Evolutionary conservation across 2,888 invertebrate species (phyloP).

Genomic region (Nesidiocoris tenuis): DNA sequence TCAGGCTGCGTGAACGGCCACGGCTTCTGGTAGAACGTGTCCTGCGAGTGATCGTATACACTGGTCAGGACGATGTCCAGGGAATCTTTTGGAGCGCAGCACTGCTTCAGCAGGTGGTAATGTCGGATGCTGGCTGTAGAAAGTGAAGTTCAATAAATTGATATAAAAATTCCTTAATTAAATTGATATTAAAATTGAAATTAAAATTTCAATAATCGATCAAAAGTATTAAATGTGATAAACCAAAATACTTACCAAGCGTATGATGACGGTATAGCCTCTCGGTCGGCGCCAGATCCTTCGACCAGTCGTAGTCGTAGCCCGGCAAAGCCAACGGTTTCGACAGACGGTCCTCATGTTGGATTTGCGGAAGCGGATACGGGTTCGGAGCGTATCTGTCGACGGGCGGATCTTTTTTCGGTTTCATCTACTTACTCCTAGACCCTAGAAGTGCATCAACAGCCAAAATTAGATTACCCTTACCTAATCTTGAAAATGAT

Average conservation of each 20-base stretch:
- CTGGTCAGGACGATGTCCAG: constrained; percentile 68
- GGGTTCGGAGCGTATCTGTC: constrained; percentile 45
- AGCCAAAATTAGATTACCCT: too few species aligned
- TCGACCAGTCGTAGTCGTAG: constrained; percentile 48
- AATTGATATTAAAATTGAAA: too few species aligned
- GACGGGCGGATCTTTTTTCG: constrained; percentile 14
- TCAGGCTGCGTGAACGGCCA: constrained; percentile 69
- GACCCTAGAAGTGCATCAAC: neutral
- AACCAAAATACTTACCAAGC: constrained; percentile 57
- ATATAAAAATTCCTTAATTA: too few species aligned
- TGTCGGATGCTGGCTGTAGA: constrained; percentile 49
- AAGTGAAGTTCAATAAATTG: too few species aligned
- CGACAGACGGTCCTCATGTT: constrained; percentile 45
- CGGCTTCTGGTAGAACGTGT: constrained; percentile 62
- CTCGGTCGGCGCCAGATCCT: constrained; percentile 54
- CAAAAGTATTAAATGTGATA: too few species aligned
- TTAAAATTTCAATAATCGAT: too few species aligned
- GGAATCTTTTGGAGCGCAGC: constrained; percentile 63
- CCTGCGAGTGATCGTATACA: constrained; percentile 59
- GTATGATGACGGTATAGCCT: constrained; percentile 65
- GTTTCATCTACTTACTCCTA: constrained; percentile 13
- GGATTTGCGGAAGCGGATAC: constrained; percentile 48
- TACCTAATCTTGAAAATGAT: constrained; percentile 2
- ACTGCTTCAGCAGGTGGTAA: constrained; percentile 44
- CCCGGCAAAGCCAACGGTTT: constrained; percentile 45